Evolutionary conservation across 2,888 invertebrate species (phyloP), one percentile per base, ranked within the genome.

Genomic region (Acleris sparsana): DNA sequence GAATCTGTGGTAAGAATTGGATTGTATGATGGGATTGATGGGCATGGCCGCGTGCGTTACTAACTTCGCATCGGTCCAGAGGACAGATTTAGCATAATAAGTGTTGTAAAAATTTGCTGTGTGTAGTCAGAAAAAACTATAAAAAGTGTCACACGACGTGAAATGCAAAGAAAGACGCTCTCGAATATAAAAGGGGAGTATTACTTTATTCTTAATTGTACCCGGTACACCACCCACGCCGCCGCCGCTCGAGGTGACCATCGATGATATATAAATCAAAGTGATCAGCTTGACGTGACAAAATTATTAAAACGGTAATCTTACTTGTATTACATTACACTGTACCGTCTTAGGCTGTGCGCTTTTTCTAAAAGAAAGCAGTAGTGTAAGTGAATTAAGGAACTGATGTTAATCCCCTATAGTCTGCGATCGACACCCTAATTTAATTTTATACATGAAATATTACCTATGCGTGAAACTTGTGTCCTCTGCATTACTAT

Each of bases 81-180:
- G 73, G 83, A 79, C 81, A 80, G 82, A 84, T 78, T 77, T 80
- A 81, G 77, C 75, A 72, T 78, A 77, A 78, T 79, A 81, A 78
- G 33, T 33, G 9, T 74, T 78, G 80, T 84, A 79, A 80, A 75
- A 80, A 76, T 74, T n/a, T 80, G 73, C 75, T 74, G 77, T 80
- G 74, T 75, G 72, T 76, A 81, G 78, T 76, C 77, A 80, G 77
- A 81, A 81, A 84, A 80, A 82, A 78, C 70, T 76, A 77, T 72
- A 73, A 80, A 84, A 80, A 82, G 85, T 84, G 87, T 77, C 77
- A 76, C 80, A 77, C 81, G 72, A 83, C 88, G 90, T 91, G 92
- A 91, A 86, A 92, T 92, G 90, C 92, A 92, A 90, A 92, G 92
- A 84, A 91, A 88, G 82, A 86, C 87, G 84, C 85, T 86, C 87